Conservation (phyloP, 1,140 invertebrate species). For the Ylistrum balloti region DNA sequence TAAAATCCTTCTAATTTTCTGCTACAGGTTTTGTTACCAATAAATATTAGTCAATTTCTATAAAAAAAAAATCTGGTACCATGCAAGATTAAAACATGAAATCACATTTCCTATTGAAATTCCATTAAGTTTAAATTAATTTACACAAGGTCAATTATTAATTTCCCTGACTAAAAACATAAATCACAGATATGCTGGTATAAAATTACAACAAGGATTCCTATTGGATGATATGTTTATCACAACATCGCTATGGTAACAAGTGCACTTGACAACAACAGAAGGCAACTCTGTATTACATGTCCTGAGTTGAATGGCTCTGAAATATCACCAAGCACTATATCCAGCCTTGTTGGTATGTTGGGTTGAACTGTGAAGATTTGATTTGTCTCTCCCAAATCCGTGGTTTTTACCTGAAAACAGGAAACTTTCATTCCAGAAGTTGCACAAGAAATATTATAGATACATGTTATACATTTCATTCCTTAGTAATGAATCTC, state of each 20-base stretch:
- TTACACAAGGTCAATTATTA: too few species aligned
- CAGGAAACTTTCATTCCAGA: background rate
- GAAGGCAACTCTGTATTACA: background rate
- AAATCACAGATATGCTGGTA: slow-evolving; percentile 38
- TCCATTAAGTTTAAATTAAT: too few species aligned
- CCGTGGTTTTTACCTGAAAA: background rate
- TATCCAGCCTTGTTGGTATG: background rate
- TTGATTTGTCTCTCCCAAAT: background rate
- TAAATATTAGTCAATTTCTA: too few species aligned
- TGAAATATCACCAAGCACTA: background rate
- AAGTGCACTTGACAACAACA: slow-evolving; percentile 27
- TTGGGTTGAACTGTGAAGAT: background rate
- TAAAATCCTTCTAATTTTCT: too few species aligned
- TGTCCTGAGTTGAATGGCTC: background rate
- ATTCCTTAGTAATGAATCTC: too few species aligned
- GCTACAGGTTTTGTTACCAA: too few species aligned
- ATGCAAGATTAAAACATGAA: too few species aligned
- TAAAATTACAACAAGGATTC: background rate
- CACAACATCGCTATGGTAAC: background rate
- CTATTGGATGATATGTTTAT: slow-evolving; percentile 14
- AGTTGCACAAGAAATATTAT: too few species aligned
- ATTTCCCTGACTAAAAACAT: background rate
- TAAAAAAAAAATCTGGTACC: too few species aligned
- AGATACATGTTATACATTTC: too few species aligned
- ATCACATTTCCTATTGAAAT: too few species aligned